Evolutionary conservation across 2,888 invertebrate genomes (phyloP), one percentile per base, ranked within the genome.

Genomic region (Heliothis peltigera): DNA sequence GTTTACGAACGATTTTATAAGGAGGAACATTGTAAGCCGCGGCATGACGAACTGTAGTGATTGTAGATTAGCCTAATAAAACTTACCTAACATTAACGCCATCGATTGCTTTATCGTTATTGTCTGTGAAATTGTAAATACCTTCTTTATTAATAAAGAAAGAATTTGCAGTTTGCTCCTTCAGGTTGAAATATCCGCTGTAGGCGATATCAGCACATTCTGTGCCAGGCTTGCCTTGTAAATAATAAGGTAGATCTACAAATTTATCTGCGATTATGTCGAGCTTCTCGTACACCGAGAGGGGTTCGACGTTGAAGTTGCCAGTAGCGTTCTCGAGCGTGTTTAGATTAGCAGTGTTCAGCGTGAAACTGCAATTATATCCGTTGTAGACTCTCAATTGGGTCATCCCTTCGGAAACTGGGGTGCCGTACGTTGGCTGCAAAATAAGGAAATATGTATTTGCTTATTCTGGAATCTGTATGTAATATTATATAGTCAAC

Each of bases 301-400:
- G 80, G 0, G 95, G 88, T 4, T 81, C 86, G 25, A 91, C 86
- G 15, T 71, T 53, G 35, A 79, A 56, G n/a, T 76, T 62, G 6
- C 63, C 63, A 4, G 83, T 81, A 4, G 44, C 70, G 55, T 88
- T 44, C 8, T 65, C 54, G 17, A 25, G 35, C 10, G 64, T 53
- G 62, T 77, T 66, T 2, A 79, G 43, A 54, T 82, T 77, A 4
- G 70, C 77, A 17, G 77, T 79, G 58, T 65, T 83, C 19, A 96
- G 86, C 0, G 91, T 90, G 65, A 96, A 94, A 63, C 93, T 90
- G 79, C 97, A 97, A 32, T 95, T 90, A 80, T 95, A 94, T 4
- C 96, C 96, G 77, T 98, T 98, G 88, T 97, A 98, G 5, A 98
- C 89, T 73, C 97, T 94, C 18, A 98, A 74, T 80, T 98, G 97